Evolutionary conservation across 2,797 vertebrate species (phyloP), one percentile per base, ranked within the genome.

Genomic region (Sebastes goodei): DNA sequence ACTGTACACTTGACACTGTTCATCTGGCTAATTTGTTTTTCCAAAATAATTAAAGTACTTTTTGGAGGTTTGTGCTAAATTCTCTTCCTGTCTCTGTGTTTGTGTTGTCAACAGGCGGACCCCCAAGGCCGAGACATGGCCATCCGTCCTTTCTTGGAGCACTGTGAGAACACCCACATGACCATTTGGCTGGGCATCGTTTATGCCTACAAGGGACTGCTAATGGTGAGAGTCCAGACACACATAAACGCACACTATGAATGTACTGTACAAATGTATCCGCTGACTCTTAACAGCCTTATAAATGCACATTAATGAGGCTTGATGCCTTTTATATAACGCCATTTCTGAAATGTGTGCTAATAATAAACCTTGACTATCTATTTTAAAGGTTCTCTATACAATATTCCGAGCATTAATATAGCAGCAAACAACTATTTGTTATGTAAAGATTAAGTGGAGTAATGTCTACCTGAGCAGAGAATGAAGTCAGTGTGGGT

Each of bases 111-210:
- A 88, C 94, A 99, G 99, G 97, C 97, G 4, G 99, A 99, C 90
- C 99, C 99, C 88, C 97, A 99, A 11, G 99, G 98, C 86, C 96
- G 97, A 93, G 99, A 99, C 88, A 97, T 99, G 77, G 97, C 98
- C 91, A 99, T 99, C 93, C 97, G 97, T 86, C 98, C 99, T 1
- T 98, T 99, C 90, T 87, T 99, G 97, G 99, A 99, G 93, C 99
- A 99, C 96, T 99, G 99, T 79, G 98, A 99, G 93, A 99, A 99
- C 95, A 98, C 97, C 76, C 97, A 99, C 94, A 99, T 99, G 99
- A 99, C 97, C 93, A 99, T 99, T 95, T 99, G 99, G 99, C 97
- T 99, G 76, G 98, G 98, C 78, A 99, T 99, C 62, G 98, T 99
- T 87, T 99, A 99, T 29, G 99, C 99, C 87, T 99, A 99, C 92